Evolutionary conservation across 1,140 invertebrate genomes (phyloP).

Genomic region (Eulimnadia texana): DNA sequence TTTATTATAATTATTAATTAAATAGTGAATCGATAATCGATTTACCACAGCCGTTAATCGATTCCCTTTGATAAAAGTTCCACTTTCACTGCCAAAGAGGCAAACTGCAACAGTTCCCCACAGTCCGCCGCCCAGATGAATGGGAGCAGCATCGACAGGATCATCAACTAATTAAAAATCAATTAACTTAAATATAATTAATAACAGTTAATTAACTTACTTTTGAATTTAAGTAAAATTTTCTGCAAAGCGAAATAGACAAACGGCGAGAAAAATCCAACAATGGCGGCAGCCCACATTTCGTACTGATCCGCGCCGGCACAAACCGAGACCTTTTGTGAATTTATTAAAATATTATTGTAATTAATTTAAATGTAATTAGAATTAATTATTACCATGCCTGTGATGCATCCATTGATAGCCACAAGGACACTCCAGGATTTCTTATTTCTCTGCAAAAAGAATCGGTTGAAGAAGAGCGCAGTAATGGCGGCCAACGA

Average conservation of each 20-base stretch:
- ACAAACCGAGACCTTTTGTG: conserved; percentile 33
- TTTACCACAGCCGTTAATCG: too few relatives aligned
- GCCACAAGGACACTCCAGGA: background rate
- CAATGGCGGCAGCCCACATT: conserved; percentile 31
- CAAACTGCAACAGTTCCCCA: conserved; percentile 36
- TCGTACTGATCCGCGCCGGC: conserved; percentile 33
- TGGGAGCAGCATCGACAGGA: conserved; percentile 40
- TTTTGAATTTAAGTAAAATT: conserved; percentile 27
- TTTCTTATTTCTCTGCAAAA: background rate
- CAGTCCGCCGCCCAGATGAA: conserved; percentile 39
- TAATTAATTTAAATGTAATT: background rate
- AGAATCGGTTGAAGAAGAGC: conserved; percentile 10
- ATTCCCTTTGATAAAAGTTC: too few relatives aligned
- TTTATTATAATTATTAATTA: background rate
- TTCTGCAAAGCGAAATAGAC: conserved; percentile 29
- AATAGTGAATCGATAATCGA: background rate
- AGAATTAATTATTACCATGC: conserved; percentile 7
- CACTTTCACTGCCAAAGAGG: conserved; percentile 26
- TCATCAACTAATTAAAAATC: conserved; percentile 34
- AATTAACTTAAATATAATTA: background rate
- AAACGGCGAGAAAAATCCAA: conserved; percentile 30
- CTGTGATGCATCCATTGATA: conserved; percentile 5
- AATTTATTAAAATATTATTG: background rate
- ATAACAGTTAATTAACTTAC: conserved; percentile 11
- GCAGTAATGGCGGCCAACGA: background rate